These are phyloP conservation scores for Edolisoma coerulescens DNA, from an alignment of 2,113 vertebrate genomes.

Conservation along the genomic window DNA sequence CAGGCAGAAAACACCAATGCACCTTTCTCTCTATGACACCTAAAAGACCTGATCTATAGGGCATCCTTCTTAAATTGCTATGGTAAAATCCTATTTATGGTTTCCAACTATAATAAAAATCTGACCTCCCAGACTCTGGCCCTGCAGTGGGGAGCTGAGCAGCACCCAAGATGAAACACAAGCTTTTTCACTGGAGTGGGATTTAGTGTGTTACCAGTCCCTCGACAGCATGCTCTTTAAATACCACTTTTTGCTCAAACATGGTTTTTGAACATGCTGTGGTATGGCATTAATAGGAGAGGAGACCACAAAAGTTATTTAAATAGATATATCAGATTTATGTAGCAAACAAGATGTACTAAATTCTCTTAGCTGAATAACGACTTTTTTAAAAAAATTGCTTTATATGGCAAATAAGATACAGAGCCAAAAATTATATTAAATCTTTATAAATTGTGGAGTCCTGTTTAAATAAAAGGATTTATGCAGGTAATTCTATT, in stretches of 20 bases:
- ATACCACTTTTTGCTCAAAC: neutral
- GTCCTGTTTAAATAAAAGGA: neutral
- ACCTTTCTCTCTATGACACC: neutral
- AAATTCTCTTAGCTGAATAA: neutral
- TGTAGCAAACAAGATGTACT: neutral
- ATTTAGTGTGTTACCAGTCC: neutral
- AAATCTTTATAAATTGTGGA: neutral
- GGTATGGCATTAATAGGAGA: neutral
- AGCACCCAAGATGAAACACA: neutral
- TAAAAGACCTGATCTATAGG: neutral
- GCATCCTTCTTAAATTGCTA: neutral
- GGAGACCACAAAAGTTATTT: neutral
- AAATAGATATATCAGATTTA: neutral
- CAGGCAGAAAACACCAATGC: neutral
- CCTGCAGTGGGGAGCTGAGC: neutral
- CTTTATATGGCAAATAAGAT: neutral
- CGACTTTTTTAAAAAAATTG: accelerated
- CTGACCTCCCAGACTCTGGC: neutral
- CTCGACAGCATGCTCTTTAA: neutral
- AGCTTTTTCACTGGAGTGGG: neutral
- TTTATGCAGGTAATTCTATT: neutral
- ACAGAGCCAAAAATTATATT: neutral
- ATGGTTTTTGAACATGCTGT: neutral
- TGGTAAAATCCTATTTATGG: neutral
- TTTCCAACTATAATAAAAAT: neutral